Percentiles rank a stretch among this genome's conserved stretches.
Conservation (phyloP, 2,888 invertebrate genomes). For the Drosophila meridionalis region DNA sequence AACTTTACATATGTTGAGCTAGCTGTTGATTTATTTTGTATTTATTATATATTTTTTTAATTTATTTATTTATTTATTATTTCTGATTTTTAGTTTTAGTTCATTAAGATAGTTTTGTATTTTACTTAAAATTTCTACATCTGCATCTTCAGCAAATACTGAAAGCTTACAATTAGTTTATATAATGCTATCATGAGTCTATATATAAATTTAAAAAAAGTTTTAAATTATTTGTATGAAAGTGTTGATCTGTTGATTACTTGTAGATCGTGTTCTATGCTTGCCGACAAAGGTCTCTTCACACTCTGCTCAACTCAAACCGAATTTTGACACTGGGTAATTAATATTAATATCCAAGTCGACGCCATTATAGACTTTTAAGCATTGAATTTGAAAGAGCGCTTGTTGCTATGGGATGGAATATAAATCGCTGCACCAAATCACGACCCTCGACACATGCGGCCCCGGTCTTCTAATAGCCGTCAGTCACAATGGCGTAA, state of each 20-base stretch:
- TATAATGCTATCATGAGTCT: too few species aligned
- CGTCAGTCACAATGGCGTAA: conserved; percentile 68
- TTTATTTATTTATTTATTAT: too few species aligned
- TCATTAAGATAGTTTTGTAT: too few species aligned
- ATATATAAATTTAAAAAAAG: too few species aligned
- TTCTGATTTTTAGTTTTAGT: too few species aligned
- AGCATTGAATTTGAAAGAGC: conserved; percentile 29
- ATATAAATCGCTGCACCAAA: conserved; percentile 71
- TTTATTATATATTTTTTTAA: too few species aligned
- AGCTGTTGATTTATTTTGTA: too few species aligned
- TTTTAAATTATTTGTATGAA: too few species aligned
- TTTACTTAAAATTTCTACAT: too few species aligned
- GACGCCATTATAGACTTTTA: conserved; percentile 44
- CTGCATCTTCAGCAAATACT: too few species aligned
- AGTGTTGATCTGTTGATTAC: neutral
- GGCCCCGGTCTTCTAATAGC: conserved; percentile 56
- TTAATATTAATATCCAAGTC: conserved; percentile 48
- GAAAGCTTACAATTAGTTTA: too few species aligned
- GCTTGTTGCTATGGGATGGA: conserved; percentile 69
- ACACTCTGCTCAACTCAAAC: neutral
- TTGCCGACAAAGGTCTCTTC: neutral
- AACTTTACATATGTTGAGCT: too few species aligned
- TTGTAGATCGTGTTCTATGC: neutral
- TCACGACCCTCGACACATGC: conserved; percentile 60
- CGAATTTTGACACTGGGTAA: conserved; percentile 19